Evolutionary conservation across 2,888 invertebrate species (phyloP), one percentile per base, ranked within the genome.

Genomic region (Chrysotoxum bicinctum): DNA sequence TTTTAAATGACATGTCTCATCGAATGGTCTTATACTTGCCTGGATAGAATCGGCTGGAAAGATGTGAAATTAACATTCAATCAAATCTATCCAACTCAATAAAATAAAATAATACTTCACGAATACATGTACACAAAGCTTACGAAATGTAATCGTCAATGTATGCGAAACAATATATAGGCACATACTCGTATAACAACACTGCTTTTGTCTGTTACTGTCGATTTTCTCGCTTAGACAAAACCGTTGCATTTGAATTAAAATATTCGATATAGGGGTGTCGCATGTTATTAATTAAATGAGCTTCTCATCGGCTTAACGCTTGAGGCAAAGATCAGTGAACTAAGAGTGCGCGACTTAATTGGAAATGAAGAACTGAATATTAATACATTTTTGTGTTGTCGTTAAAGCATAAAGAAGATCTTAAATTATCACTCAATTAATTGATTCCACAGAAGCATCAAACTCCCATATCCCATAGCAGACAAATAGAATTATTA

Each of bases 221-320:
- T 76, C 69, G 62, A 79, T 84, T 75, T 43, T 30, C 40, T 26
- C 35, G 58, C 43, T 40, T 72, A 72, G 54, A 73, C 68, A 69
- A 75, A 50, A 79, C 79, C 81, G 80, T 81, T 81, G 81, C 72
- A 81, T 85, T 85, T 76, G 81, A 85, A 85, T 85, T 85, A 76
- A 62, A 85, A 85, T 81, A 81, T 85, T 81, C 68, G 72, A 73
- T 81, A 80, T 80, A 85, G 85, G 85, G 85, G 85, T 85, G 85
- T 85, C 85, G 85, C 85, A 85, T 85, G 85, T 81, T 85, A 58
- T 85, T 80, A 85, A 85, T 85, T 85, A 85, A 85, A 80, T 81
- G 85, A 80, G 80, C 81, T 81, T 77, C 85, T 68, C 85, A 81
- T 85, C 80, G 84, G 60, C 68, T 81, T 80, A 77, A 76, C 80